phyloP scores from a whole-genome alignment of 2,113 vertebrate genomes.

The Chaetodon auriga region DNA sequence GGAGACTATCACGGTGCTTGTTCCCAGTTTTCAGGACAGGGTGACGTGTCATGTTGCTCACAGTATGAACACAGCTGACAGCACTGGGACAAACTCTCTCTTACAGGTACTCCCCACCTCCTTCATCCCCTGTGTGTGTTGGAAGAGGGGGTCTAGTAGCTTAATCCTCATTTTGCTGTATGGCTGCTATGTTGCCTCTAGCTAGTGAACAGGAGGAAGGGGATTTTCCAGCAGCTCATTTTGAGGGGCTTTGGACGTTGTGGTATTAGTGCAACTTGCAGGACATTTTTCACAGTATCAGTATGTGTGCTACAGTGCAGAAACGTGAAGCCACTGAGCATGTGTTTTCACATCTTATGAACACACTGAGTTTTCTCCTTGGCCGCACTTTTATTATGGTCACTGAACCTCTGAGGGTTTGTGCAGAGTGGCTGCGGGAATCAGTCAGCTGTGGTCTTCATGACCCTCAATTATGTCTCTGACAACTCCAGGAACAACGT shows the following conservation, averaged over 20 bases:
- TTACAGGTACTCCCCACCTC: neutral
- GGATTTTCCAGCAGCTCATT: slow-evolving; percentile 48
- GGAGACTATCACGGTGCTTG: neutral
- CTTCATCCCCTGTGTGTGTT: neutral
- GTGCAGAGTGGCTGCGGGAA: slow-evolving; percentile 49
- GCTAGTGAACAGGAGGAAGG: slow-evolving; percentile 12
- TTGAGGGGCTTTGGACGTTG: neutral
- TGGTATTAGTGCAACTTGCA: slow-evolving; percentile 43
- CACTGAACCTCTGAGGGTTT: slow-evolving; percentile 58
- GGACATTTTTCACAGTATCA: slow-evolving; percentile 40
- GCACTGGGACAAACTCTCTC: neutral
- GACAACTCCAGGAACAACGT: slow-evolving; percentile 46
- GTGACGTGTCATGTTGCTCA: neutral
- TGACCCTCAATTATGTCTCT: slow-evolving; percentile 75
- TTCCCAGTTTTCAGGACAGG: neutral
- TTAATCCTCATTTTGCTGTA: slow-evolving; percentile 32
- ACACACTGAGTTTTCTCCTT: slow-evolving; percentile 54
- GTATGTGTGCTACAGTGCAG: slow-evolving; percentile 44
- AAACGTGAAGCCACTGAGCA: slow-evolving; percentile 61
- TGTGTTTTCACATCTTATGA: slow-evolving; percentile 69
- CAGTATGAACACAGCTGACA: neutral
- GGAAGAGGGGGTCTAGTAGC: neutral
- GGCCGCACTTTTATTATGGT: slow-evolving; percentile 69
- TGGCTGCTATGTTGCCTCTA: slow-evolving; percentile 23
- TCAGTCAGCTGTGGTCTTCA: slow-evolving; percentile 68